Percentiles rank a stretch among this genome's conserved stretches.
phyloP scores from a whole-genome alignment of 2,888 invertebrate genomes.

The Liposcelis brunnea region DNA sequence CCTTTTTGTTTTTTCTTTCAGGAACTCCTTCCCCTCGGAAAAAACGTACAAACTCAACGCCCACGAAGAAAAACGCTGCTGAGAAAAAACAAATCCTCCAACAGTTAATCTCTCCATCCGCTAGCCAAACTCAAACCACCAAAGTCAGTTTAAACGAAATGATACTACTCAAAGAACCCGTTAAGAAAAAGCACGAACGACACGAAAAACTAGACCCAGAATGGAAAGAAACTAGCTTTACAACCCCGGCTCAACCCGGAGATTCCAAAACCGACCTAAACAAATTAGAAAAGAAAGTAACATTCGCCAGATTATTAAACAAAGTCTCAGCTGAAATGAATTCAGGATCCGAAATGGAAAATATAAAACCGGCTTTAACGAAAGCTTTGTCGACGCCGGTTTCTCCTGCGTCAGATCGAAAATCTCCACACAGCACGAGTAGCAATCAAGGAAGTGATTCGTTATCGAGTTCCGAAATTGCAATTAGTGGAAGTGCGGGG shows the following conservation, averaged over 20 bases:
- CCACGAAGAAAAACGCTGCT: conserved; percentile 54
- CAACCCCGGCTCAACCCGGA: conserved; percentile 36
- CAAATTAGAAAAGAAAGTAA: conserved; percentile 60
- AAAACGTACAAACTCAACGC: conserved; percentile 63
- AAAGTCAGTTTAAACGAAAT: conserved; percentile 54
- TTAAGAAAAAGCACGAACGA: conserved; percentile 24
- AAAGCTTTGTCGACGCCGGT: conserved; percentile 30
- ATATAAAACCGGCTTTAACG: conserved; percentile 23
- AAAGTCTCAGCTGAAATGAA: conserved; percentile 63
- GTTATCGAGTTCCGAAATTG: conserved; percentile 53
- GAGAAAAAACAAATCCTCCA: conserved; percentile 66
- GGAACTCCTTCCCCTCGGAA: conserved; percentile 62
- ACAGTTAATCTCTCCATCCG: conserved; percentile 53
- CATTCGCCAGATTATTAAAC: conserved; percentile 53
- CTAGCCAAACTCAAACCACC: conserved; percentile 39
- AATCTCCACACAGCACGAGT: conserved; percentile 48
- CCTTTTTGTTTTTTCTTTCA: conserved; percentile 23
- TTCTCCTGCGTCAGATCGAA: conserved; percentile 44
- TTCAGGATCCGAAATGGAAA: conserved; percentile 51
- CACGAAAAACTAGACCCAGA: conserved; percentile 31
- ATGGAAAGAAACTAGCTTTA: conserved; percentile 43
- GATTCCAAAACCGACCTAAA: conserved; percentile 29
- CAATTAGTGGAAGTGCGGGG: conserved; percentile 23
- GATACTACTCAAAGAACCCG: conserved; percentile 55
- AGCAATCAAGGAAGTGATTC: conserved; percentile 64